Base-by-base conservation (phyloP, 2,888 invertebrate genomes). In the Arenicola marina region DNA sequence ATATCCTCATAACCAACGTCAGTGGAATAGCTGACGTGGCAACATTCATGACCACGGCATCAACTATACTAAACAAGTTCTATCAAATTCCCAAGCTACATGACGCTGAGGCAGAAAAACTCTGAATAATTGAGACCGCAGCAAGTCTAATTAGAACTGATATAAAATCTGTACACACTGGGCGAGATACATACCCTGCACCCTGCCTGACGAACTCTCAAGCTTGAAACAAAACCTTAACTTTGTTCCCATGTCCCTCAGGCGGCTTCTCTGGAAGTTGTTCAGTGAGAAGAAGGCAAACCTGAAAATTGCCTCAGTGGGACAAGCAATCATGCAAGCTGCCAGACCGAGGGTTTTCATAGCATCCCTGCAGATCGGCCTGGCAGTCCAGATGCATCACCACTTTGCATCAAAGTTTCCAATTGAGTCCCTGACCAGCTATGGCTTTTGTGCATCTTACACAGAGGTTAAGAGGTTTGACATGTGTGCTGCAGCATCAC, bases 291-390 rank as follows among this genome's bases (percentile, higher is more conserved):
- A 56, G 28, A 38, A 62, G 4, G 18, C 44, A 44, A 31, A 33
- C 7, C 7, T 48, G 3, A 73, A 70, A 59, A 15, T 65, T 2
- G 62, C 63, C 15, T 64, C 70, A 33, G 62, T 73, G 26, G 71
- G 72, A 11, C 73, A 74, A 54, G 67, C 73, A 24, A 64, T 73
- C n/a, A 59, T 68, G 48, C 72, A 72, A 46, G 67, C 71, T 24
- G 38, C 61, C 18, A 51, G 69, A 28, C 73, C 74, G 38, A 55
- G 67, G 43, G 44, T 53, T 2, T 24, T 72, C 2, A 31, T 74
- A 26, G 59, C 72, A 21, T 72, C 73, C 31, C 48, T 74, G 4
- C 71, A 71, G 55, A 4, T 74, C 4, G 73, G 70, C 2, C 58
- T 74, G 2, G 72, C 61, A 21, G 61, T 74, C 0, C 73, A 73